phyloP scores from a whole-genome alignment of 2,113 vertebrate species.

The Lamprotornis superbus region DNA sequence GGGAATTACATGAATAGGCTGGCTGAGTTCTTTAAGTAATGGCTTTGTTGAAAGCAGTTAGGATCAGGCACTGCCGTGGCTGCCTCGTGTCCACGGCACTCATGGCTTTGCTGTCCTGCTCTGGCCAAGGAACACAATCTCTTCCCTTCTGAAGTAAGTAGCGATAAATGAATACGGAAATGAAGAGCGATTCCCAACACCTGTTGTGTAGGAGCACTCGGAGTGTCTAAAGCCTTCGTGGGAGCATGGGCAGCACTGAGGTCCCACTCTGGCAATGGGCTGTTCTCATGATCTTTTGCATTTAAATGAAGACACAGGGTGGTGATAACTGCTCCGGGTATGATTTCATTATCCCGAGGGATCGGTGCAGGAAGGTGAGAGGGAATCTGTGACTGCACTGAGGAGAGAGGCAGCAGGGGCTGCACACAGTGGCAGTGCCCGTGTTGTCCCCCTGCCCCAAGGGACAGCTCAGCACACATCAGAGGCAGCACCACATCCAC shows the following conservation, averaged over 20 bases:
- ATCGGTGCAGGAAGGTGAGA: neutral
- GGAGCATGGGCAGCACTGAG: neutral
- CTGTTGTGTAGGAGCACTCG: neutral
- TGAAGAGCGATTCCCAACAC: neutral
- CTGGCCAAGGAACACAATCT: neutral
- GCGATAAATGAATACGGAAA: neutral
- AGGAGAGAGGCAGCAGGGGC: neutral
- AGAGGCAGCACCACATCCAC: too few relatives aligned
- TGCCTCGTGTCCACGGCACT: neutral
- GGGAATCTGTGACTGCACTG: neutral
- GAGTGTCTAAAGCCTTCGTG: neutral
- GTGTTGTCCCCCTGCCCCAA: fast-evolving
- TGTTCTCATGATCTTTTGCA: neutral
- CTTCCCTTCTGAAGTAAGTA: neutral
- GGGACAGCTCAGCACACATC: neutral
- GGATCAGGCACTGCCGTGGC: neutral
- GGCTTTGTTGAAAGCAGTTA: constrained; percentile 41
- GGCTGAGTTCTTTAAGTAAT: constrained; percentile 11
- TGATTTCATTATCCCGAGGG: neutral
- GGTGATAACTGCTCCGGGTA: neutral
- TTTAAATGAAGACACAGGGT: neutral
- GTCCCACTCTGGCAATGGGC: neutral
- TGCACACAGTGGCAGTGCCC: fast-evolving
- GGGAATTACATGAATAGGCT: constrained; percentile 20
- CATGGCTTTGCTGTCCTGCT: neutral